These are phyloP conservation scores for Ceratina australensis DNA, from an alignment of 1,140 invertebrate genomes.

Conservation along the genomic window DNA sequence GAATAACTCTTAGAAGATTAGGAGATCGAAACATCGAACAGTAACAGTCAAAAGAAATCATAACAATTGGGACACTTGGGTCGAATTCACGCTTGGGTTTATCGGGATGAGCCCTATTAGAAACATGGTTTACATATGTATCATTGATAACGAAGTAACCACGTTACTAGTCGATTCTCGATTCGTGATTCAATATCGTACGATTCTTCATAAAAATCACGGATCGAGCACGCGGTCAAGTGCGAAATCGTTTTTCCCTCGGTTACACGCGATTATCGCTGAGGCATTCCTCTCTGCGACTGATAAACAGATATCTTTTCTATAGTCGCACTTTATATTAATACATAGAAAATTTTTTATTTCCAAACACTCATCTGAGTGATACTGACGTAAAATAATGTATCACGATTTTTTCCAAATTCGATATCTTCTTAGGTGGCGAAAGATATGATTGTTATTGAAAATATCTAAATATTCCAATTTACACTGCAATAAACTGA, in stretches of 20 bases:
- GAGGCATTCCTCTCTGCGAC: neutral
- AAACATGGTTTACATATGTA: neutral
- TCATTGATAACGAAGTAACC: neutral
- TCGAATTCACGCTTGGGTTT: neutral
- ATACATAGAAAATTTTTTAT: neutral
- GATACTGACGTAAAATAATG: too few species aligned
- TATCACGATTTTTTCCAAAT: neutral
- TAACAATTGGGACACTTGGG: neutral
- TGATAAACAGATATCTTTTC: neutral
- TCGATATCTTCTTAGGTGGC: too few species aligned
- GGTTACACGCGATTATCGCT: neutral
- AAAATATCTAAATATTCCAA: too few species aligned
- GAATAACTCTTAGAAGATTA: too few species aligned
- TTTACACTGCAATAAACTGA: too few species aligned
- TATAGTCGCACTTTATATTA: neutral
- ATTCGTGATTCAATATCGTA: constrained; percentile 22
- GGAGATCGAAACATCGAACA: too few species aligned
- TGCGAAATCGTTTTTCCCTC: neutral
- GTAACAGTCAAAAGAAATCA: neutral
- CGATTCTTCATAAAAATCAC: constrained; percentile 18
- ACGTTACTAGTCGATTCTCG: neutral
- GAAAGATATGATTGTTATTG: too few species aligned
- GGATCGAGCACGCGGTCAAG: constrained; percentile 34
- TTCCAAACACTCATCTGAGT: too few species aligned
- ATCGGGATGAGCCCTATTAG: neutral